A percentile compares a stretch with the other conserved stretches of the same genome.
These are phyloP conservation scores for Dicyrtoma fusca DNA, from an alignment of 2,888 invertebrate species.

Conservation along the genomic window DNA sequence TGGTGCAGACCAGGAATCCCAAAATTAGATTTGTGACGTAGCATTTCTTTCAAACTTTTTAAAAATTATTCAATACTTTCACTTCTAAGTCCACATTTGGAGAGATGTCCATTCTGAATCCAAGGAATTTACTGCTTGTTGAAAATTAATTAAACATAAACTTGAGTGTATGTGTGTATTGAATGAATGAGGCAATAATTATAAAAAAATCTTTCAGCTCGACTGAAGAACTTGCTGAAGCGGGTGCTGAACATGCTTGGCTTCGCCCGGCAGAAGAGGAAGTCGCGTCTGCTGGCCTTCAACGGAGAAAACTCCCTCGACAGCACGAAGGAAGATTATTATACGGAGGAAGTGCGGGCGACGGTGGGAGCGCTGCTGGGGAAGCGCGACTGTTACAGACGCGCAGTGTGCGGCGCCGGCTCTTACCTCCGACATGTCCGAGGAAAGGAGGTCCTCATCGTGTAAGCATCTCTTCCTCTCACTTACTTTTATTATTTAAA, in stretches of 20 bases:
- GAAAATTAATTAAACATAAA: neutral
- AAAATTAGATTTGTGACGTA: neutral
- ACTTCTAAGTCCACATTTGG: too few relatives aligned
- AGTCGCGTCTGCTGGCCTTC: conserved; percentile 42
- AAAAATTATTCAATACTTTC: too few relatives aligned
- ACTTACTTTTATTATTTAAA: too few relatives aligned
- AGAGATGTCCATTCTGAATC: too few relatives aligned
- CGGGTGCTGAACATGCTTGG: conserved; percentile 47
- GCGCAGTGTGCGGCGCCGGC: conserved; percentile 53
- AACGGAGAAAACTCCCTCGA: conserved; percentile 35
- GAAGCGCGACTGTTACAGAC: conserved; percentile 50
- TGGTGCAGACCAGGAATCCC: neutral
- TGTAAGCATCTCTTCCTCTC: conserved; percentile 49
- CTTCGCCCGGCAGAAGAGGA: conserved; percentile 44
- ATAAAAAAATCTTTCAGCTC: conserved; percentile 18
- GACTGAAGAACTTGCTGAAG: conserved; percentile 41
- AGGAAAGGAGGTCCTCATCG: conserved; percentile 53
- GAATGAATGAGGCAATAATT: neutral
- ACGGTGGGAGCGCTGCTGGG: conserved; percentile 54
- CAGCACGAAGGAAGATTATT: conserved; percentile 36
- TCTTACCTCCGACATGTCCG: conserved; percentile 50
- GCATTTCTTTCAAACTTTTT: neutral
- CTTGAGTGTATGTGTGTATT: neutral
- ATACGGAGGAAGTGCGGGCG: conserved; percentile 50
- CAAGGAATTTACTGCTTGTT: neutral